Evolutionary conservation across 2,113 vertebrate species (phyloP).

Genomic region (Salvelinus fontinalis): DNA sequence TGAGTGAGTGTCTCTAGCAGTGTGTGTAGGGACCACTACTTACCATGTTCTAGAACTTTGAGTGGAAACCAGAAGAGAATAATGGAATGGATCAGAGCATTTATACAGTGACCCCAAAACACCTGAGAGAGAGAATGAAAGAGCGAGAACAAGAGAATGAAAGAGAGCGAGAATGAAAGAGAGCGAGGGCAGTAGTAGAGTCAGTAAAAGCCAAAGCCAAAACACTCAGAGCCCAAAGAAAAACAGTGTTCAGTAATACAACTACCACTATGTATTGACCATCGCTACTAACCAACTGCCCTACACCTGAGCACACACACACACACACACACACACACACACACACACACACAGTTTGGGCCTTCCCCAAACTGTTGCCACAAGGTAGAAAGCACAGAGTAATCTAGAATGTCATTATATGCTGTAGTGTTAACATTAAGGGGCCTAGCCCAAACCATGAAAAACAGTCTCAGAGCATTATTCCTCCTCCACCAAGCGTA

Average conservation of each 20-base stretch:
- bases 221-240: too few relatives aligned
- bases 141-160: constrained; percentile 55
- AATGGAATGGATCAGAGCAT: constrained; percentile 97
- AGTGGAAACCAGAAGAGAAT: constrained; percentile 99
- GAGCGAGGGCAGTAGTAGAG: constrained; percentile 61
- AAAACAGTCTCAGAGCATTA: constrained; percentile 55
- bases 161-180: constrained; percentile 59
- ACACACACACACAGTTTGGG: constrained; percentile 45
- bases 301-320: constrained; percentile 38
- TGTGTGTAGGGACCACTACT: constrained; percentile 37
- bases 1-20: too few relatives aligned
- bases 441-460: too few relatives aligned
- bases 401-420: too few relatives aligned
- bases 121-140: constrained; percentile 80
- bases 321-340: constrained; percentile 53
- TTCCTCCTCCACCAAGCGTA: constrained; percentile 60
- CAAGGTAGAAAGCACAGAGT: too few relatives aligned
- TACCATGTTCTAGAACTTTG: constrained; percentile 95
- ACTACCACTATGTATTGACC: constrained; percentile 50
- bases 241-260: constrained; percentile 54
- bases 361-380: too few relatives aligned
- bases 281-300: constrained; percentile 36
- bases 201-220: constrained; percentile 40
- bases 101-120: constrained; percentile 99
- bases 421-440: too few relatives aligned